These are phyloP conservation scores for Caenorhabditis angaria DNA, from an alignment of 2,888 invertebrate genomes.

Conservation along the genomic window DNA sequence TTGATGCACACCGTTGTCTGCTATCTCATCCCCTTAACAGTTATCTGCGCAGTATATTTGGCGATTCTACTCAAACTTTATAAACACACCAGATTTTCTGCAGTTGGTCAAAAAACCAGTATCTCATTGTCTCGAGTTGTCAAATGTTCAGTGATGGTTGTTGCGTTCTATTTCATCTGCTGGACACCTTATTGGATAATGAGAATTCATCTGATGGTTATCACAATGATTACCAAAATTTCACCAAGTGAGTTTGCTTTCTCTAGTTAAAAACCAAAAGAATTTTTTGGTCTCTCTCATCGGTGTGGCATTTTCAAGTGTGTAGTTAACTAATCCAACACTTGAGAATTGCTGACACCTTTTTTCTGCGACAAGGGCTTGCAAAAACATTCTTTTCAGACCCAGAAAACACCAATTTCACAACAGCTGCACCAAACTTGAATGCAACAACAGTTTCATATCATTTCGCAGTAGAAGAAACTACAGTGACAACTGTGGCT, in stretches of 20 bases:
- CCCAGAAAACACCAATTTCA: too few species aligned
- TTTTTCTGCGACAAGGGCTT: too few species aligned
- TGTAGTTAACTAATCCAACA: too few species aligned
- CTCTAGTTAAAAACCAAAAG: not conserved
- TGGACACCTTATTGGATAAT: conserved; percentile 71
- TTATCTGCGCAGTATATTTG: conserved; percentile 67
- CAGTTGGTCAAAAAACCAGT: conserved; percentile 62
- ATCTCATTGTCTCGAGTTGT: conserved; percentile 67
- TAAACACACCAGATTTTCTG: conserved; percentile 48
- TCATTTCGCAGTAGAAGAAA: too few species aligned
- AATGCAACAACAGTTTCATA: too few species aligned
- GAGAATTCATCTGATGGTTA: conserved; percentile 42
- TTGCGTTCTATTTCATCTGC: conserved; percentile 71
- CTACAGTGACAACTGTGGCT: not conserved
- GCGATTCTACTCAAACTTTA: conserved; percentile 62
- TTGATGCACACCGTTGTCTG: conserved; percentile 58
- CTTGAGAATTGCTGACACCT: too few species aligned
- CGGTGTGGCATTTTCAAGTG: too few species aligned
- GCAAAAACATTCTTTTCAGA: too few species aligned
- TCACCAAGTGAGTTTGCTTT: conserved; percentile 8
- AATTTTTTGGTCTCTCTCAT: too few species aligned
- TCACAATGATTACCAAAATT: not conserved
- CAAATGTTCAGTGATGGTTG: conserved; percentile 70
- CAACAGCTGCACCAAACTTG: too few species aligned
- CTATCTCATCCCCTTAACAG: conserved; percentile 61